Conservation (phyloP, 2,888 invertebrate genomes). For the Helleia helle region DNA sequence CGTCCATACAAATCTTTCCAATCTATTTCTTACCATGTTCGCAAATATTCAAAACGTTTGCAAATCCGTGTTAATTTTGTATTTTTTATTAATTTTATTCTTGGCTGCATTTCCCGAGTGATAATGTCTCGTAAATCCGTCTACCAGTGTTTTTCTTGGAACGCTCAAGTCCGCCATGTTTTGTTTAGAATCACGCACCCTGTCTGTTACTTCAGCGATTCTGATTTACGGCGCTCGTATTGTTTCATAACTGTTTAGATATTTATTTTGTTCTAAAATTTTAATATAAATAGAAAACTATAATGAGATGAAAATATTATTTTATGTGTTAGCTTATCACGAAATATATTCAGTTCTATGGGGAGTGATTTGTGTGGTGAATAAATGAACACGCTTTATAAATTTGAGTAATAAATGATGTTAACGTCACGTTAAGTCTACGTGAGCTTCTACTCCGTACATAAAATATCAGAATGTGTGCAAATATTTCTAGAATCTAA, state of each 20-base stretch:
- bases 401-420: no score
- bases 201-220: conserved; percentile 47
- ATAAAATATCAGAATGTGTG: no score
- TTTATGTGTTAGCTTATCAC: conserved; percentile 25
- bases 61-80: conserved; percentile 51
- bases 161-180: conserved; percentile 48
- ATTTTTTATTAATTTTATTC: conserved; percentile 63
- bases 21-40: no score
- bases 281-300: neutral
- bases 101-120: conserved; percentile 62
- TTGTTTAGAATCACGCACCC: conserved; percentile 71
- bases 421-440: no score
- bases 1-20: no score
- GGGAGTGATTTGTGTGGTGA: no score
- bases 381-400: no score
- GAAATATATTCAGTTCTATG: no score
- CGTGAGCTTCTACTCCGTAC: no score
- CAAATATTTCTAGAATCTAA: no score
- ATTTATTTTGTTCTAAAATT: conserved; percentile 26
- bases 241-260: conserved; percentile 35
- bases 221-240: conserved; percentile 58
- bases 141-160: conserved; percentile 68
- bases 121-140: conserved; percentile 71
- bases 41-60: conserved; percentile 22
- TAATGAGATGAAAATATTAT: conserved; percentile 1